Conservation (phyloP, 1,140 invertebrate genomes). For the Pissodes strobi region DNA sequence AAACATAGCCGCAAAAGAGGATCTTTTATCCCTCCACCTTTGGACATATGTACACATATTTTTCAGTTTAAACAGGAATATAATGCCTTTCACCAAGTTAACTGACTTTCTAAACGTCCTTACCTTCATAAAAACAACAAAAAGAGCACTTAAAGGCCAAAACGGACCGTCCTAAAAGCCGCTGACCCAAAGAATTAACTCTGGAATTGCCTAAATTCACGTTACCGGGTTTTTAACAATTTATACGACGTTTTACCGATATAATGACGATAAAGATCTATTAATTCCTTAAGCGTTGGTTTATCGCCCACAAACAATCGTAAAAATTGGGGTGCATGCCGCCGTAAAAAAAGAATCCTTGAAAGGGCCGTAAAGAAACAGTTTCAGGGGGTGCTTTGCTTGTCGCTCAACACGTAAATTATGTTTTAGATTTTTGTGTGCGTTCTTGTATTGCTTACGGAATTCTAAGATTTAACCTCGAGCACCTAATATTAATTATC, state of each 20-base stretch:
- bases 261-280: slow-evolving; percentile 21
- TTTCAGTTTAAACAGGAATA: no score
- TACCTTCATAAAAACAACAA: no score
- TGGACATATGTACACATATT: no score
- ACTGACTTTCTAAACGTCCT: no score
- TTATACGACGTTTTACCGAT: slow-evolving; percentile 4
- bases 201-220: slow-evolving; percentile 8
- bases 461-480: no score
- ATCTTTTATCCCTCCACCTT: no score
- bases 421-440: slow-evolving; percentile 1
- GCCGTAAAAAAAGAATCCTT: slow-evolving; percentile 18
- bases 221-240: slow-evolving; percentile 10
- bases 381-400: slow-evolving; percentile 17
- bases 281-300: slow-evolving; percentile 24
- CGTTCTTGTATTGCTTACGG: background rate
- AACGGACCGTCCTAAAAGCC: no score
- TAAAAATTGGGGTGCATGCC: slow-evolving; percentile 22
- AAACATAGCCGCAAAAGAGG: no score
- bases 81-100: no score
- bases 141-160: no score
- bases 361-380: slow-evolving; percentile 9
- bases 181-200: background rate
- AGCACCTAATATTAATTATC: no score
- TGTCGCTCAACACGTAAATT: slow-evolving; percentile 21
- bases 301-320: slow-evolving; percentile 27